phyloP scores from a whole-genome alignment of 2,888 invertebrate genomes.

The Gymnocheta viridis region DNA sequence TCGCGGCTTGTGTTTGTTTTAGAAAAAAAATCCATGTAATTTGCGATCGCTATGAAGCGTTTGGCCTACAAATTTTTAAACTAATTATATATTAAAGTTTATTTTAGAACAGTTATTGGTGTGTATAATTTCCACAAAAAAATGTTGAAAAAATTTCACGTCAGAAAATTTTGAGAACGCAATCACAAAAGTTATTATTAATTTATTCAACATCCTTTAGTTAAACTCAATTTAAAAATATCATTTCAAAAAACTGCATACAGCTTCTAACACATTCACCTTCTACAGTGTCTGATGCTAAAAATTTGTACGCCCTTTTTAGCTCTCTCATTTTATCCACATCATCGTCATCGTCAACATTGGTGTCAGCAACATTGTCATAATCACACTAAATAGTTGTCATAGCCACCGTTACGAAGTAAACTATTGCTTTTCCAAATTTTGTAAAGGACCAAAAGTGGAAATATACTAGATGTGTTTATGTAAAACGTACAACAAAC shows the following conservation, averaged over 20 bases:
- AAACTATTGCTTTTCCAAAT: constrained; percentile 24
- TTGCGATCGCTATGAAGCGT: too few relatives aligned
- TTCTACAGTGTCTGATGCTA: background rate
- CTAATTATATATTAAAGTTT: too few relatives aligned
- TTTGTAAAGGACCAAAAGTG: background rate
- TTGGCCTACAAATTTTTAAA: too few relatives aligned
- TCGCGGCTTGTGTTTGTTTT: too few relatives aligned
- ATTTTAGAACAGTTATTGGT: too few relatives aligned
- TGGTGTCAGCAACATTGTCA: constrained; percentile 33
- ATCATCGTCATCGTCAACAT: constrained; percentile 7
- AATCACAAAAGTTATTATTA: background rate
- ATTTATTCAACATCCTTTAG: constrained; percentile 17
- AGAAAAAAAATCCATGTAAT: too few relatives aligned
- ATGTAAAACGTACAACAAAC: background rate
- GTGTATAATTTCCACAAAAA: background rate
- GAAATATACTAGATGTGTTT: background rate
- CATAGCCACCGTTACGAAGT: constrained; percentile 42
- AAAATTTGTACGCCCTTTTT: background rate
- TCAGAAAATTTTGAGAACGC: background rate
- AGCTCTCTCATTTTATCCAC: background rate
- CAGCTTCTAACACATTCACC: constrained; percentile 1
- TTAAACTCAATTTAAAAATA: constrained; percentile 46
- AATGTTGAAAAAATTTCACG: background rate
- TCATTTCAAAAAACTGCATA: constrained; percentile 8
- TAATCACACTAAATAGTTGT: constrained; percentile 50